These are phyloP conservation scores for Harpalus rufipes DNA, from an alignment of 2,888 invertebrate species.

Conservation along the genomic window DNA sequence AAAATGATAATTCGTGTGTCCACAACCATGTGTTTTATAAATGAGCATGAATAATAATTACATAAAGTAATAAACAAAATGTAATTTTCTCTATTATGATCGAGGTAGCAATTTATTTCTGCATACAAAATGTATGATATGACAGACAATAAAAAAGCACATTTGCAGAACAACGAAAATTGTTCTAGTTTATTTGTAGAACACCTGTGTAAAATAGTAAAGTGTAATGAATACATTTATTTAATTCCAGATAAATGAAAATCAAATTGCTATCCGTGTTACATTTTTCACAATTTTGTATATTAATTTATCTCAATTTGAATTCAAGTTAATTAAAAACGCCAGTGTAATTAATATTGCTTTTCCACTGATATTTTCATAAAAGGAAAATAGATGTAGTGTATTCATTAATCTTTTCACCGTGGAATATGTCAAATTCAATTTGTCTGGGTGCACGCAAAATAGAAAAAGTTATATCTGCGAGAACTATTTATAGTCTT, in stretches of 20 bases:
- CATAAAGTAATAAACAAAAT: constrained; percentile 8
- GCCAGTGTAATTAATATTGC: constrained; percentile 56
- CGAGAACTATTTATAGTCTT: not conserved
- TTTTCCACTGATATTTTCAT: constrained; percentile 52
- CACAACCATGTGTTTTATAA: not conserved
- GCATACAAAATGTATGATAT: constrained; percentile 8
- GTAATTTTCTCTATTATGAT: not conserved
- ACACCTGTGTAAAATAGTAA: constrained; percentile 37
- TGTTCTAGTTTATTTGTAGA: constrained; percentile 2
- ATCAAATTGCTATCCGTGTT: constrained; percentile 40
- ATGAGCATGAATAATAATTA: constrained; percentile 1
- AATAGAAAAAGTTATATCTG: not conserved
- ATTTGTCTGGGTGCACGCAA: constrained; percentile 26
- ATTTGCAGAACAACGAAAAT: constrained; percentile 17
- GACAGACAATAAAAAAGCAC: not conserved
- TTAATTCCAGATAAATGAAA: constrained; percentile 29
- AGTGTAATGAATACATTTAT: constrained; percentile 40
- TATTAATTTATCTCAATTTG: constrained; percentile 58
- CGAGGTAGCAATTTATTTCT: not conserved
- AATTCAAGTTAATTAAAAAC: constrained; percentile 51
- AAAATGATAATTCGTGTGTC: not conserved
- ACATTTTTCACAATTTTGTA: constrained; percentile 53
- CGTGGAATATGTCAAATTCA: constrained; percentile 46
- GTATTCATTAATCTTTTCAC: constrained; percentile 52
- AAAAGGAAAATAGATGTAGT: constrained; percentile 47